phyloP scores from a whole-genome alignment of 2,888 invertebrate genomes.

The Eupithecia vulgata region DNA sequence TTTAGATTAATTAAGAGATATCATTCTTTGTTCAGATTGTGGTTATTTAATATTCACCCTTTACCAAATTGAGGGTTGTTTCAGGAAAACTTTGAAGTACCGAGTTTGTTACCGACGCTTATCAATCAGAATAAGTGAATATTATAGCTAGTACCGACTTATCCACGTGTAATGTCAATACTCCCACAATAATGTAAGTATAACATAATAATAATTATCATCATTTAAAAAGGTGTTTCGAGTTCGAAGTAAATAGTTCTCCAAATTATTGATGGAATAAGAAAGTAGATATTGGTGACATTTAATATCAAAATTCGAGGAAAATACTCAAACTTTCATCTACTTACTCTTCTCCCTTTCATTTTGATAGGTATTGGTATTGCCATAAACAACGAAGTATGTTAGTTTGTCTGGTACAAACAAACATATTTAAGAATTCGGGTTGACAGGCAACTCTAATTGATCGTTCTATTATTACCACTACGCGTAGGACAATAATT shows the following conservation, averaged over 20 bases:
- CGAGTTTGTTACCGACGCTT: neutral
- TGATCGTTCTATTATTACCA: neutral
- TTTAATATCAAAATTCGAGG: neutral
- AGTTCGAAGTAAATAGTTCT: neutral
- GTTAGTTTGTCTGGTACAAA: neutral
- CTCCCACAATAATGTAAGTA: too few relatives aligned
- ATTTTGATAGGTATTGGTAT: neutral
- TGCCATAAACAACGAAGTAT: neutral
- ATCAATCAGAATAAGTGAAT: neutral
- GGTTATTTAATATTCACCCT: constrained; percentile 44
- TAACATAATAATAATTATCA: neutral
- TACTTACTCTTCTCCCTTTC: neutral
- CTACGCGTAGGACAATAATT: neutral
- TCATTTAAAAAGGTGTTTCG: neutral
- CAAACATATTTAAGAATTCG: neutral
- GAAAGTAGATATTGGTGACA: neutral
- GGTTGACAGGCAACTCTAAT: neutral
- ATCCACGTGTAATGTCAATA: neutral
- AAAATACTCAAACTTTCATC: neutral
- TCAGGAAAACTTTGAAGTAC: constrained; percentile 6
- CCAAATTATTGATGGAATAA: neutral
- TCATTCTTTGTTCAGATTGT: constrained; percentile 39
- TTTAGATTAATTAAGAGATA: constrained; percentile 44
- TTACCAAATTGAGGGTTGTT: constrained; percentile 31
- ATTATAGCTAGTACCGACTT: neutral